Evolutionary conservation across 2,888 invertebrate species (phyloP).

Genomic region (Lasiommata megera): DNA sequence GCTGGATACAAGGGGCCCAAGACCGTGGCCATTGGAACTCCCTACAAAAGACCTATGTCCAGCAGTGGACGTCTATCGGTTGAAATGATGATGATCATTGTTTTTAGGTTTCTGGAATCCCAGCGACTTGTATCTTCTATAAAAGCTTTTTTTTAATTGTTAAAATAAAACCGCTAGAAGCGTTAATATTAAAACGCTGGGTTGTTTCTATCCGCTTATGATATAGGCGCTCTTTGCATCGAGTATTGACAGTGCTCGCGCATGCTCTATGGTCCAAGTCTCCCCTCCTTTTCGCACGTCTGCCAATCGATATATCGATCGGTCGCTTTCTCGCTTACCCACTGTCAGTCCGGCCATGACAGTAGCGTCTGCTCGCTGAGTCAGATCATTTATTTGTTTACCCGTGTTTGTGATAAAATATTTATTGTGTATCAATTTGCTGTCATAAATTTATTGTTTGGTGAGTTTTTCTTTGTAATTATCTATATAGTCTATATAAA

Average conservation of each 20-base stretch:
- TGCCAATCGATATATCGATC: conserved; percentile 31
- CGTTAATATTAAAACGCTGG: too few relatives aligned
- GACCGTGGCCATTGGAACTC: too few relatives aligned
- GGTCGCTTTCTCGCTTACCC: conserved; percentile 25
- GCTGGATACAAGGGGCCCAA: too few relatives aligned
- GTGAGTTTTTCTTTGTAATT: conserved; percentile 3
- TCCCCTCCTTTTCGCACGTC: conserved; percentile 20
- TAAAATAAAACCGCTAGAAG: too few relatives aligned
- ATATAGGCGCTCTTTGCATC: too few relatives aligned
- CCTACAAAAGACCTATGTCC: too few relatives aligned
- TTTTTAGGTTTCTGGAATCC: too few relatives aligned
- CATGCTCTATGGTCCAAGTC: conserved; percentile 16
- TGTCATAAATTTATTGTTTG: not conserved
- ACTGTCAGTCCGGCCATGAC: conserved; percentile 22
- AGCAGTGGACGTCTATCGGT: too few relatives aligned
- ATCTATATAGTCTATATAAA: not conserved
- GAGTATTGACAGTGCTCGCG: conserved; percentile 15
- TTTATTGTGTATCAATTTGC: conserved; percentile 17
- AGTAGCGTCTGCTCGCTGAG: conserved; percentile 7
- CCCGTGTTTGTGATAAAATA: conserved; percentile 18
- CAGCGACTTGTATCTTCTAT: too few relatives aligned
- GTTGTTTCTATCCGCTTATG: too few relatives aligned
- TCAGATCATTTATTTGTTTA: conserved; percentile 15
- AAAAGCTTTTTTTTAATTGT: too few relatives aligned
- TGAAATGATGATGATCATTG: too few relatives aligned